Evolutionary conservation across 2,113 vertebrate species (phyloP).

Genomic region (Ammodytes marinus): DNA sequence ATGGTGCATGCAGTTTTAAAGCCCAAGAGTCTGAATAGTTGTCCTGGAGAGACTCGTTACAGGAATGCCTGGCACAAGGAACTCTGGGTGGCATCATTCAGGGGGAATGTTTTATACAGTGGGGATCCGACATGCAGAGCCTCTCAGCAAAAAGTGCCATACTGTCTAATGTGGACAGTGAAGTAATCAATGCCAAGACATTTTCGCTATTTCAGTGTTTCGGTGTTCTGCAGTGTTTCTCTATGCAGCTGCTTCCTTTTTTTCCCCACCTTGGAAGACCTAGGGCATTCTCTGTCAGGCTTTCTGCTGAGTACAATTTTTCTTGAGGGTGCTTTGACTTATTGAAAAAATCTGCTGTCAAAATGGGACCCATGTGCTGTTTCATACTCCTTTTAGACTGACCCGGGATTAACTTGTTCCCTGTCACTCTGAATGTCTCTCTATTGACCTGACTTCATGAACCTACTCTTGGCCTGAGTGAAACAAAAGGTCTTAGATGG

Average conservation of each 20-base stretch:
- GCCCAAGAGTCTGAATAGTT: constrained; percentile 57
- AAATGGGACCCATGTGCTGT: not conserved
- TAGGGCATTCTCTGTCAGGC: constrained; percentile 18
- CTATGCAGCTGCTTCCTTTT: constrained; percentile 27
- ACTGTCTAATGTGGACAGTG: not conserved
- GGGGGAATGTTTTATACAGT: constrained; percentile 35
- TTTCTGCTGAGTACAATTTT: constrained; percentile 20
- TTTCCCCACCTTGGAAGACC: constrained; percentile 17
- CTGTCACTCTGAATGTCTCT: not conserved
- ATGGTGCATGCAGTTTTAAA: constrained; percentile 28
- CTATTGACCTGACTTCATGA: not conserved
- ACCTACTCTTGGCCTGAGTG: not conserved
- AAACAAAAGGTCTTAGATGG: not conserved
- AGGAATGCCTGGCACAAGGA: constrained; percentile 20
- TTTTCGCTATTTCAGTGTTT: constrained; percentile 24
- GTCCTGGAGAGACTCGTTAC: constrained; percentile 50
- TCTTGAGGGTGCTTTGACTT: constrained; percentile 5
- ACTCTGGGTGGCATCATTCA: constrained; percentile 14
- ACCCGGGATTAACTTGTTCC: constrained; percentile 14
- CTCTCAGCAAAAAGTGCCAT: constrained; percentile 5
- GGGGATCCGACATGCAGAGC: constrained; percentile 5
- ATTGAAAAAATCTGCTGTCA: constrained; percentile 31
- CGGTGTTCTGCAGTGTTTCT: constrained; percentile 23
- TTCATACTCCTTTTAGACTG: not conserved
- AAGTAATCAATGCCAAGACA: constrained; percentile 35